phyloP scores from a whole-genome alignment of 2,797 vertebrate genomes.

The Melopsittacus undulatus region DNA sequence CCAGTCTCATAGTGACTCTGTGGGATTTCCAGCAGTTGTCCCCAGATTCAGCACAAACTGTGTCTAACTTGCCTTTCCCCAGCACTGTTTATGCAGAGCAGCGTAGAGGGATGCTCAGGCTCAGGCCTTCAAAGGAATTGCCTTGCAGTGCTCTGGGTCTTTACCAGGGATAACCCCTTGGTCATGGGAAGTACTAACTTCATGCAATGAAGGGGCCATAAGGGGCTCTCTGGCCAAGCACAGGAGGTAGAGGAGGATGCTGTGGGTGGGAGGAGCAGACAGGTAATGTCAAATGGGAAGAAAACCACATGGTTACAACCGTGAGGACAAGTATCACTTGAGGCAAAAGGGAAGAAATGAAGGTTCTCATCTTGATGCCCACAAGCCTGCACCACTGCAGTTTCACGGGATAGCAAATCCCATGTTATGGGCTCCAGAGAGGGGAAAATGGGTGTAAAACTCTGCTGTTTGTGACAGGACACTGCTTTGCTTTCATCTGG shows the following conservation, averaged over 20 bases:
- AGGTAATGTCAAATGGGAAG: background rate
- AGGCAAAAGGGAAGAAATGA: background rate
- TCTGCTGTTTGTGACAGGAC: background rate
- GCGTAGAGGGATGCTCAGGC: background rate
- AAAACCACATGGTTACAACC: background rate
- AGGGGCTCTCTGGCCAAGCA: background rate
- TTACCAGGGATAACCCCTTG: background rate
- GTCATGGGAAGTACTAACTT: background rate
- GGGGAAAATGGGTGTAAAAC: background rate
- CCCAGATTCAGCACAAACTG: background rate
- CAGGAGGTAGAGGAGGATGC: background rate
- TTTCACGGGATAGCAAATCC: background rate
- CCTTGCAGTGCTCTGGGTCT: background rate
- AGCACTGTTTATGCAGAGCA: background rate
- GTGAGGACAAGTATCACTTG: too few relatives aligned
- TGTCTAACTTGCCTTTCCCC: background rate
- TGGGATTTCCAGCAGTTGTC: background rate
- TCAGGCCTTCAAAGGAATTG: rapidly evolving
- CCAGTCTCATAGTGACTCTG: background rate
- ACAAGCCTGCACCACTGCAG: background rate
- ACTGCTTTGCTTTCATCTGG: background rate
- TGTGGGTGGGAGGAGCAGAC: background rate
- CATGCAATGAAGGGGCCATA: too few relatives aligned
- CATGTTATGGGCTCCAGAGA: background rate
- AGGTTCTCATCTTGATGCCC: background rate